phyloP scores from a whole-genome alignment of 2,113 vertebrate genomes.

The Gulo gulo region DNA sequence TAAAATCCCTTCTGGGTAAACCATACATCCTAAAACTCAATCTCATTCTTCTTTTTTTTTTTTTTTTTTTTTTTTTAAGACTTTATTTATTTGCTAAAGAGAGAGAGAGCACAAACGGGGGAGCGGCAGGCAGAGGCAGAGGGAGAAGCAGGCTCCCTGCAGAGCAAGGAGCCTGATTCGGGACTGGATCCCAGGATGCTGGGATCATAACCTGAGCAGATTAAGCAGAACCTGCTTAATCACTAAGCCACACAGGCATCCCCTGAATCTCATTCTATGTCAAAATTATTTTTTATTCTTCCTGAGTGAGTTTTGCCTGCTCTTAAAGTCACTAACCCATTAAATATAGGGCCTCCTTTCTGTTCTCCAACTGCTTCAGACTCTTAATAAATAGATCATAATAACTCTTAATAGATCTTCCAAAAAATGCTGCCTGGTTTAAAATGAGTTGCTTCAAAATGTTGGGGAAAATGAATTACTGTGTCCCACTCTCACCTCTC shows the following conservation, averaged over 20 bases:
- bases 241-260: too few species aligned
- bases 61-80: too few species aligned
- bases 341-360: neutral
- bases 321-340: neutral
- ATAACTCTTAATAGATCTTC: neutral
- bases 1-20: neutral
- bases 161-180: too few species aligned
- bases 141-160: too few species aligned
- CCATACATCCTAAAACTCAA: neutral
- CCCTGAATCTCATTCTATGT: neutral
- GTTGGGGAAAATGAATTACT: neutral
- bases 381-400: neutral
- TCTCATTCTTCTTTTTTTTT: neutral
- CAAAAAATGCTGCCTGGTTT: neutral
- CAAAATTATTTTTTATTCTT: neutral
- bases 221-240: too few species aligned
- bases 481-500: too few species aligned
- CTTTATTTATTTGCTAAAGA: too few species aligned
- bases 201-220: too few species aligned
- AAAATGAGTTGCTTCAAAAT: conserved; percentile 8
- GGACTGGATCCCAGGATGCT: too few species aligned
- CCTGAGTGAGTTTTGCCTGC: neutral
- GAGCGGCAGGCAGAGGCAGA: too few species aligned
- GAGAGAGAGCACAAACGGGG: too few species aligned
- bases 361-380: neutral